Base-by-base conservation (phyloP, 2,888 invertebrate species). In the Tipula vernalis region DNA sequence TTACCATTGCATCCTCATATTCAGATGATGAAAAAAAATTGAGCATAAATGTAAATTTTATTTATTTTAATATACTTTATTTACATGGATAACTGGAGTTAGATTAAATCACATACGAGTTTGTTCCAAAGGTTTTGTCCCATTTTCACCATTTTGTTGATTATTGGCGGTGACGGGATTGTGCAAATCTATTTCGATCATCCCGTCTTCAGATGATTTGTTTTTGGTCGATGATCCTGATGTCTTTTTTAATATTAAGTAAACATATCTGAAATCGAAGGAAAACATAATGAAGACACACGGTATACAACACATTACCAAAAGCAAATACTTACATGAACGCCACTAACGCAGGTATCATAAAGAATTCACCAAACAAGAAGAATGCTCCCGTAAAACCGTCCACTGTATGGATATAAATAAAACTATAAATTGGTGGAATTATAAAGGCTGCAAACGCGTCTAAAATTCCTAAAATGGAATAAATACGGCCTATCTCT, bases 331-430 rank as follows among this genome's bases (percentile, higher is more conserved):
- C 90, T 89, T 88, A 91, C 91, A 90, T 88, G 88, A 91, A 91
- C n/a, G 91, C 90, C n/a, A 91, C 87, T 12, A 90, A 89, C 87
- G 91, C 91, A 13, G 91, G 90, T 4, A 91, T 87, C 39, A 90
- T 91, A 87, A 91, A 91, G 2, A 91, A 88, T 89, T 91, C 91
- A 28, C 91, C 89, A 87, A 91, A 90, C 5, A 92, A 86, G 87
- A 90, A 91, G 86, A 92, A 90, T 3, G 91, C 91, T 0, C 92
- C 91, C 0, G 91, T 90, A 87, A 91, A 91, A 5, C 88, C 87
- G n/a, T 90, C 90, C 2, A 91, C 89, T 0, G 90, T 90, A 13
- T 88, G 88, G 12, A 89, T 88, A 87, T 92, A 92, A 10, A 92
- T 89, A 10, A 88, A 88, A 87, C 91, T 91, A 86, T 90, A 91